These are phyloP conservation scores for Mallotus villosus DNA, from an alignment of 2,797 vertebrate genomes.

Conservation along the genomic window DNA sequence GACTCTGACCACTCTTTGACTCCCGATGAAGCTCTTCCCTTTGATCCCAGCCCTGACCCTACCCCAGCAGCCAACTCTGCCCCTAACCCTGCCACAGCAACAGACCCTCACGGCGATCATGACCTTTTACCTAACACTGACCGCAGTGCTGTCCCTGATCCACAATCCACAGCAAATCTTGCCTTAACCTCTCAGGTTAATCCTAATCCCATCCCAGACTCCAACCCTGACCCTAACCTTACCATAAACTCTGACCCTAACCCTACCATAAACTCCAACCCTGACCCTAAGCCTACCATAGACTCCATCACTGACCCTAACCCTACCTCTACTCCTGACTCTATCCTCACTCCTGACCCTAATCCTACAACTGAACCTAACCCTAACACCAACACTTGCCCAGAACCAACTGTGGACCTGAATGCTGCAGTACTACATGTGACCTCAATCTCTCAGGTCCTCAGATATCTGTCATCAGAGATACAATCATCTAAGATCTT, in stretches of 20 bases:
- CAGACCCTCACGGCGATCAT: slow-evolving; percentile 18
- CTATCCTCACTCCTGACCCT: no score
- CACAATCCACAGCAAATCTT: no score
- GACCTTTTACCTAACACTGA: no score
- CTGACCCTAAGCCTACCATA: neutral
- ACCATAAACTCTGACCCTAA: neutral
- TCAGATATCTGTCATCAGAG: slow-evolving; percentile 34
- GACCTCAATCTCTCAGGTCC: slow-evolving; percentile 30
- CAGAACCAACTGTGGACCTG: neutral
- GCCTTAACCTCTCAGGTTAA: neutral
- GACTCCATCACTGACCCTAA: neutral
- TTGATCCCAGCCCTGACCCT: slow-evolving; percentile 21
- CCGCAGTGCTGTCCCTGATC: no score
- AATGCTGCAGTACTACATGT: slow-evolving; percentile 50
- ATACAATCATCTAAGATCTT: slow-evolving; percentile 12
- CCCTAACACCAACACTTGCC: neutral
- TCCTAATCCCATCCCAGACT: neutral
- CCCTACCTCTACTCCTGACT: no score
- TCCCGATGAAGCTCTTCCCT: neutral
- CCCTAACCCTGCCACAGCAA: neutral
- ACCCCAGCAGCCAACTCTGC: slow-evolving; percentile 30
- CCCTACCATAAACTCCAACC: neutral
- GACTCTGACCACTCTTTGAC: slow-evolving; percentile 1
- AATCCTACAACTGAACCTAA: neutral
- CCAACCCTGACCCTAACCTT: neutral